Evolutionary conservation across 2,797 vertebrate species (phyloP), one percentile per base, ranked within the genome.

Genomic region (Astyanax mexicanus): DNA sequence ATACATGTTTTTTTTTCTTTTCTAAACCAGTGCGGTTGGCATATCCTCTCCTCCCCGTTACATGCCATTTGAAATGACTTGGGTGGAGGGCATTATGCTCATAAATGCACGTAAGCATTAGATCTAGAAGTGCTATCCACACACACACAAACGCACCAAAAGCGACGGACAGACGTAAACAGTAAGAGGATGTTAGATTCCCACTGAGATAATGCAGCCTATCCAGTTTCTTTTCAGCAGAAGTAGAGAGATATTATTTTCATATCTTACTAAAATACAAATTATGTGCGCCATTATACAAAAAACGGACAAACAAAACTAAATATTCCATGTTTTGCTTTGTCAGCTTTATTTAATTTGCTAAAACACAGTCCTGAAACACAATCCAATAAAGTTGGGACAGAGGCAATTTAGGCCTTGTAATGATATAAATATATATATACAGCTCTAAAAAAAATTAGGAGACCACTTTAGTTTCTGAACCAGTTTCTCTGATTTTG

Each of bases 81-180:
- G 15, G 23, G 49, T 42, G 61, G 35, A 15, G 12, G 40, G 42
- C 19, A 11, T 12, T 49, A 32, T 12, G 35, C 10, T 52, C 13
- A 29, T 38, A 23, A 27, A 52, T n/a, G 47, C 70, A 64, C 19
- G 61, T 11, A 38, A 15, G 10, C 29, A 23, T 25, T 11, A 0
- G 3, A 11, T 32, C 27, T 15, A 35, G 21, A 23, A 55, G 32
- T 5, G 21, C 5, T 19, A 27, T 49, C 23, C 57, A 54, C 25
- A 29, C 29, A 57, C 37, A 69, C 42, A 23, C 49, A 69, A 37
- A 47, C 40, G 62, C 23, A 51, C 29, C 52, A 32, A 21, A 40
- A 1, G 19, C 27, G 1, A 29, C 38, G 73, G 68, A 47, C 64
- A 68, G 12, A 7, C 32, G 52, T 35, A 52, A 10, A 25, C 55